These are phyloP conservation scores for Terrapene triunguis DNA, from an alignment of 2,113 vertebrate species.

Conservation along the genomic window DNA sequence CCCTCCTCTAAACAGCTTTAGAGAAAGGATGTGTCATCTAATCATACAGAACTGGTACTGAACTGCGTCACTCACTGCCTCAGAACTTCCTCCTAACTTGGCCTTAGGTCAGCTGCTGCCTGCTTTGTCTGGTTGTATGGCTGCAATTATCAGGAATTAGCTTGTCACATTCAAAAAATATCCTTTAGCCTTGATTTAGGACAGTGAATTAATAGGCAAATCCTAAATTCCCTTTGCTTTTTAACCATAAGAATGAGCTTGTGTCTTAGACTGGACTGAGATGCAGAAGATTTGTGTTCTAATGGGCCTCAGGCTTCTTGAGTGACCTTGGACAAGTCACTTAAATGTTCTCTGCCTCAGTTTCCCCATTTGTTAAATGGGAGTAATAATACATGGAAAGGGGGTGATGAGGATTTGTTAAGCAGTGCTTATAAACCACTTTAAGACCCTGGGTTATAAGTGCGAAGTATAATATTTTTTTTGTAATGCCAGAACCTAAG, in stretches of 20 bases:
- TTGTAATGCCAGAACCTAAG: not conserved
- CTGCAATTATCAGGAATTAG: not conserved
- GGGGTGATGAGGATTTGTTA: not conserved
- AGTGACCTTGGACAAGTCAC: not conserved
- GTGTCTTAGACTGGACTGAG: not conserved
- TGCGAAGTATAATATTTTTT: not conserved
- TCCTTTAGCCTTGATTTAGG: not conserved
- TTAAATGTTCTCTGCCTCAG: not conserved
- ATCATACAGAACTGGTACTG: not conserved
- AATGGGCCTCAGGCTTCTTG: not conserved
- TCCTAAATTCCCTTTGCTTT: not conserved
- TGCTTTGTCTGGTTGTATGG: not conserved
- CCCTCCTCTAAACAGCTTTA: not conserved
- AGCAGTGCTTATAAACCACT: not conserved
- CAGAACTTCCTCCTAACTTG: not conserved
- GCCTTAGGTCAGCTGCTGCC: not conserved
- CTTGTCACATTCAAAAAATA: not conserved
- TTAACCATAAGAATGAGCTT: not conserved
- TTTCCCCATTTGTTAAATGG: not conserved
- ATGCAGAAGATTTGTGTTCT: fast-evolving
- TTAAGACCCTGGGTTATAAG: not conserved
- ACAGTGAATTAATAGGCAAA: not conserved
- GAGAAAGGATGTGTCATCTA: not conserved
- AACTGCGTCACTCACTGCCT: not conserved
- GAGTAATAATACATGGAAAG: not conserved